Percentiles rank a stretch among this genome's conserved stretches.
phyloP scores from a whole-genome alignment of 2,113 vertebrate genomes.

The Pao palembangensis region DNA sequence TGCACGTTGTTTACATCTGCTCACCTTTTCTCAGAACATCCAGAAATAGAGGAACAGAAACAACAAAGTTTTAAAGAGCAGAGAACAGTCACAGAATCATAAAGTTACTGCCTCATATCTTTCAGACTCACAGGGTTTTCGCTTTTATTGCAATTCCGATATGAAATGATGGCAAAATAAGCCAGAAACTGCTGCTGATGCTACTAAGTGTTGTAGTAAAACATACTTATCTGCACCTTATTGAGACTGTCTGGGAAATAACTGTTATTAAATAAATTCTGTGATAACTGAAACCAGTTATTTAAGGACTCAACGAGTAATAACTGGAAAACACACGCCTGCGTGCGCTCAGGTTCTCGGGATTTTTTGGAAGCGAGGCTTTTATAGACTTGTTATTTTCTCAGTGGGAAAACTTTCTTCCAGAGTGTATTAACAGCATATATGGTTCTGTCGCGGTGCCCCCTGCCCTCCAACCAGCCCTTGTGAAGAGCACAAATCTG shows the following conservation, averaged over 20 bases:
- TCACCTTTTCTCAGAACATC: background rate
- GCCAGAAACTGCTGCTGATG: background rate
- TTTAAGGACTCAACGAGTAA: background rate
- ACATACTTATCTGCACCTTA: background rate
- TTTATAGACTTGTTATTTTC: too few species aligned
- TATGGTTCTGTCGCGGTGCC: too few species aligned
- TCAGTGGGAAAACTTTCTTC: too few species aligned
- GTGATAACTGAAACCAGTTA: background rate
- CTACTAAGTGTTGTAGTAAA: background rate
- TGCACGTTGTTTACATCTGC: slow-evolving; percentile 35
- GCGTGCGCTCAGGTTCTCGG: background rate
- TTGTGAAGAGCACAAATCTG: too few species aligned
- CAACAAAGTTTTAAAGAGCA: background rate
- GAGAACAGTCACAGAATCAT: background rate
- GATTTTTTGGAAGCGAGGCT: background rate
- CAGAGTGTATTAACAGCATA: too few species aligned
- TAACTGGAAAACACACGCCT: background rate
- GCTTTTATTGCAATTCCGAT: background rate
- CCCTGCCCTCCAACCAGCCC: too few species aligned
- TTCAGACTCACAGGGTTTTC: background rate
- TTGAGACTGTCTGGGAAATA: background rate
- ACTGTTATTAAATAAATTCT: background rate
- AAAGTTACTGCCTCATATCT: background rate
- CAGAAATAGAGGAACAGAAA: background rate
- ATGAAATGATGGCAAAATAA: background rate